Conservation (phyloP, 2,797 vertebrate genomes). For the Poliocrania exsul region DNA sequence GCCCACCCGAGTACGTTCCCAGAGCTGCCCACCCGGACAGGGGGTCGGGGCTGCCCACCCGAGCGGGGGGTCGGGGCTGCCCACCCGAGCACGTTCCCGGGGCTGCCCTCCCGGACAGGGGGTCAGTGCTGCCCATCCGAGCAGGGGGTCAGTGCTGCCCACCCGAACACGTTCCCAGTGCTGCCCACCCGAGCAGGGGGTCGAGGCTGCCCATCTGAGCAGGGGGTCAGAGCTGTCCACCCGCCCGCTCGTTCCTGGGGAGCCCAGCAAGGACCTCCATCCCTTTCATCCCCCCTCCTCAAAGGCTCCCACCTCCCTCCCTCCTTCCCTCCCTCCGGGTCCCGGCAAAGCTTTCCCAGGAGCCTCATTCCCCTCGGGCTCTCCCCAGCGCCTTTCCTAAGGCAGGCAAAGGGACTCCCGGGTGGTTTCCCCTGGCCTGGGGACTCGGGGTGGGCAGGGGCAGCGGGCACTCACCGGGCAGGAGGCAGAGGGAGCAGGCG, state of each 20-base stretch:
- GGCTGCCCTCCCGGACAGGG: too few species aligned
- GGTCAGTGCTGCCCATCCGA: too few species aligned
- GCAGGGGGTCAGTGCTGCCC: too few species aligned
- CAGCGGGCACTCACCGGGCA: conserved; percentile 83
- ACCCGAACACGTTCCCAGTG: too few species aligned
- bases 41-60: too few species aligned
- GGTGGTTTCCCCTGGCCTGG: not conserved
- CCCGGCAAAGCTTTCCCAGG: not conserved
- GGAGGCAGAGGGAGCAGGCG: conserved; percentile 87
- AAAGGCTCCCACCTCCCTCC: not conserved
- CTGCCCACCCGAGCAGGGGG: too few species aligned
- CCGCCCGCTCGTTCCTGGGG: not conserved
- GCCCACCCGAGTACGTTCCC: too few species aligned
- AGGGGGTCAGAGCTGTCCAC: not conserved
- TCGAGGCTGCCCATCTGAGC: not conserved
- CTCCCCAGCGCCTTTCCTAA: not conserved
- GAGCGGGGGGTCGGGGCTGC: too few species aligned
- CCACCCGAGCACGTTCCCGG: too few species aligned
- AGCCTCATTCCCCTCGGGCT: not conserved
- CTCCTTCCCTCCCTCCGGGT: not conserved
- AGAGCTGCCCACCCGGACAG: too few species aligned
- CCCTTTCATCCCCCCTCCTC: not conserved
- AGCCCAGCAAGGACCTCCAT: not conserved
- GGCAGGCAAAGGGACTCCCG: not conserved
- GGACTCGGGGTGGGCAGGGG: not conserved